A percentile compares a stretch with the other conserved stretches of the same genome.
These are phyloP conservation scores for Phania funesta DNA, from an alignment of 2,888 invertebrate genomes.

Conservation along the genomic window DNA sequence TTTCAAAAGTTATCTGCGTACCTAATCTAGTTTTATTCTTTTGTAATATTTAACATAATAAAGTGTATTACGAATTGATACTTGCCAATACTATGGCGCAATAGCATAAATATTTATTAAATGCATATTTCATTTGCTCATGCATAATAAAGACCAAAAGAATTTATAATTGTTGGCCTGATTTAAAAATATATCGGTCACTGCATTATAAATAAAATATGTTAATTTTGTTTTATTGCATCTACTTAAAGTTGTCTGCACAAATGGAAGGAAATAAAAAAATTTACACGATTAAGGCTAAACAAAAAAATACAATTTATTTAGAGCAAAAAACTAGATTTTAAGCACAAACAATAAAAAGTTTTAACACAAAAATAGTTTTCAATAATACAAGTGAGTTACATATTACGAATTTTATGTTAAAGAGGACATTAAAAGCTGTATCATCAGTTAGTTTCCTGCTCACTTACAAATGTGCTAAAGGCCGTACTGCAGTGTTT, in stretches of 20 bases:
- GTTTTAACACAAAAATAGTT: too few species aligned
- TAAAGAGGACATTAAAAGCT: too few species aligned
- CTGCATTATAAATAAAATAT: constrained; percentile 32
- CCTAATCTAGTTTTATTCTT: background rate
- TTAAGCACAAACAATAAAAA: background rate
- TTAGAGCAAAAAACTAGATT: constrained; percentile 4
- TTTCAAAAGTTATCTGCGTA: background rate
- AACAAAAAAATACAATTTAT: background rate
- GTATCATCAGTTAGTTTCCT: too few species aligned
- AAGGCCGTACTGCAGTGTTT: too few species aligned
- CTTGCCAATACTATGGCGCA: constrained; percentile 7
- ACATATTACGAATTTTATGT: too few species aligned
- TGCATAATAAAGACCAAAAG: constrained; percentile 9
- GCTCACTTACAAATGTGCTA: too few species aligned
- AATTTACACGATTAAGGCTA: background rate
- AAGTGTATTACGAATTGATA: background rate
- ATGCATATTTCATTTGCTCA: constrained; percentile 13
- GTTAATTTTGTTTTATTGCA: constrained; percentile 16
- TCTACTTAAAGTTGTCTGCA: constrained; percentile 17
- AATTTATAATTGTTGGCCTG: constrained; percentile 28
- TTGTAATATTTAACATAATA: constrained; percentile 6
- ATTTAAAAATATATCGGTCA: constrained; percentile 44
- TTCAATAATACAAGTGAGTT: too few species aligned
- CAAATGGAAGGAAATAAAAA: constrained; percentile 13
- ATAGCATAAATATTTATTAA: constrained; percentile 27